phyloP scores from a whole-genome alignment of 37 sponge, comb jelly and placozoan genomes.

The Bolinopsis microptera region DNA sequence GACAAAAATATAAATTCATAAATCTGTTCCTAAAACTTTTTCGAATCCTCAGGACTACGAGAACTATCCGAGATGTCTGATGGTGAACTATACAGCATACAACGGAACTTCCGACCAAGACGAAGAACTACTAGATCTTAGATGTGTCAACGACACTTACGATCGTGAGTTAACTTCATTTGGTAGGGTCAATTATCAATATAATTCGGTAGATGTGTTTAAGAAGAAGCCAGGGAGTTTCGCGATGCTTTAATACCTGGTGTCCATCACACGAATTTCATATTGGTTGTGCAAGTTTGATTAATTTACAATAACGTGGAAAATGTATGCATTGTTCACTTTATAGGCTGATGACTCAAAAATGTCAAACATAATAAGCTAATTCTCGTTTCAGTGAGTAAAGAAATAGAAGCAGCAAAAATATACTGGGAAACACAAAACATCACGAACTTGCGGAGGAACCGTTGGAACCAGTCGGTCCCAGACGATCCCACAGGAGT shows the following conservation, averaged over 20 bases:
- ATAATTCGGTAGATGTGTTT: no score
- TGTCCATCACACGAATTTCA: no score
- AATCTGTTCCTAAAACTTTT: no score
- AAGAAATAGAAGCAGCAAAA: background rate
- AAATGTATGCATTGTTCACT: no score
- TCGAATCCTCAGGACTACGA: constrained; percentile 65
- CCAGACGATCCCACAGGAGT: constrained; percentile 61
- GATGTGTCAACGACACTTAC: constrained; percentile 58
- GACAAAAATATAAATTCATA: no score
- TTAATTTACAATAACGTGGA: no score
- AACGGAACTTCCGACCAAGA: background rate
- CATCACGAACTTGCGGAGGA: constrained; percentile 26
- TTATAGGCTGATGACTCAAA: no score
- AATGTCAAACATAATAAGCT: no score
- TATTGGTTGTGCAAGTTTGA: no score
- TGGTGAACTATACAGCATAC: constrained; percentile 59
- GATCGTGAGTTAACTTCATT: constrained; percentile 6
- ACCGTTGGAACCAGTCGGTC: background rate
- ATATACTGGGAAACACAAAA: background rate
- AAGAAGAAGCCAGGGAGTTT: no score
- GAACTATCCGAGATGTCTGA: constrained; percentile 60
- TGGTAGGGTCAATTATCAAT: no score
- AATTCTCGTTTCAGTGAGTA: background rate
- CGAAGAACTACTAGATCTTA: constrained; percentile 21
- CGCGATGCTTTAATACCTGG: no score